Percentiles rank a stretch among this genome's conserved stretches.
phyloP scores from a whole-genome alignment of 2,113 vertebrate genomes.

The Neodontobutis hainanensis region DNA sequence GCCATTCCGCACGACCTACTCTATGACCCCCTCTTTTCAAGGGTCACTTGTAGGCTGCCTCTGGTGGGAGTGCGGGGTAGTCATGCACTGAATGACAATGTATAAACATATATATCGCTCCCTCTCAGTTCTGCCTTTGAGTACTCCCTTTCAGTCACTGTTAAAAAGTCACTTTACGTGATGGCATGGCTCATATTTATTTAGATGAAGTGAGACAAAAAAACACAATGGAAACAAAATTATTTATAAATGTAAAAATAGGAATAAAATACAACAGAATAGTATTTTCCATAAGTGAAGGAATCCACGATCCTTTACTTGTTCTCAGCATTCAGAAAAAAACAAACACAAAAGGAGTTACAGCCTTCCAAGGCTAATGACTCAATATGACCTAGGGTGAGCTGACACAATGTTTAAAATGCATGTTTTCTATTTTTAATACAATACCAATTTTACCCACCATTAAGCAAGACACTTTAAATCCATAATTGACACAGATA shows the following conservation, averaged over 20 bases:
- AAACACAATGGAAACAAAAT: not conserved
- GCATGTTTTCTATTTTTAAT: constrained; percentile 70
- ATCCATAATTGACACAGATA: constrained; percentile 76
- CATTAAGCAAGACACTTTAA: constrained; percentile 71
- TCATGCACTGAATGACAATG: constrained; percentile 78
- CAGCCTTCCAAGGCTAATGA: constrained; percentile 62
- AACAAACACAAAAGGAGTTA: constrained; percentile 14
- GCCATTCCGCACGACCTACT: constrained; percentile 82
- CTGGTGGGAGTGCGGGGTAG: constrained; percentile 76
- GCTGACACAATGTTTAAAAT: constrained; percentile 74
- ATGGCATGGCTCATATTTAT: constrained; percentile 37
- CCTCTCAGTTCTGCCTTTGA: constrained; percentile 19
- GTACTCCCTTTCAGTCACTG: constrained; percentile 33
- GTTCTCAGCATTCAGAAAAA: constrained; percentile 1
- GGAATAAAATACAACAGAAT: no score
- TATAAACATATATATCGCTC: constrained; percentile 69
- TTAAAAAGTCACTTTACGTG: constrained; percentile 37
- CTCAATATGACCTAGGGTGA: constrained; percentile 65
- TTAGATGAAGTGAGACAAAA: constrained; percentile 7
- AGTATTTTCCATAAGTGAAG: not conserved
- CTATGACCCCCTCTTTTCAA: constrained; percentile 80
- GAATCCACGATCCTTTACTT: not conserved
- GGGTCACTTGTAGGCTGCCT: constrained; percentile 79
- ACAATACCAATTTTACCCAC: constrained; percentile 71
- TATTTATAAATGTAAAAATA: no score